phyloP scores from a whole-genome alignment of 64 coral and sea anemone genomes.

The Anthopleura sola region DNA sequence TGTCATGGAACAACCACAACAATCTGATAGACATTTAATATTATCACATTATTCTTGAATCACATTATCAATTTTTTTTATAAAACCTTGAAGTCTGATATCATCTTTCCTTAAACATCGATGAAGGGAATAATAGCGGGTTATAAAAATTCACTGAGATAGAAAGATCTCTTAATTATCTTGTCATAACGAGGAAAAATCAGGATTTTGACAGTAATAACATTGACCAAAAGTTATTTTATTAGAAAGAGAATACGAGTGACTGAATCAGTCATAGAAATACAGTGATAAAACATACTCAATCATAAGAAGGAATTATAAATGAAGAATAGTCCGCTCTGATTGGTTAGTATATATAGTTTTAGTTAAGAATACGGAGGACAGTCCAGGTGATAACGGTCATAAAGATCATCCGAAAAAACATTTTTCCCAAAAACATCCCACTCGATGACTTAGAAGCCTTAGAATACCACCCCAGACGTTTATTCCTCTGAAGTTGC shows the following conservation, averaged over 20 bases:
- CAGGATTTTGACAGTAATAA: too few relatives aligned
- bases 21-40: too few relatives aligned
- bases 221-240: background rate
- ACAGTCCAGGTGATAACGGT: constrained; percentile 1
- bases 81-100: background rate
- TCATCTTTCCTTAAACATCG: too few relatives aligned
- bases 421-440: background rate
- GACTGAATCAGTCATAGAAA: background rate
- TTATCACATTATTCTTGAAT: background rate
- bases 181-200: too few relatives aligned
- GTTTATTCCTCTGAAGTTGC: background rate
- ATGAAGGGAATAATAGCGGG: too few relatives aligned
- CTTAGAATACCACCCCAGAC: background rate
- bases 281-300: too few relatives aligned
- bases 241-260: background rate
- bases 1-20: too few relatives aligned
- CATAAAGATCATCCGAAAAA: background rate
- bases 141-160: too few relatives aligned
- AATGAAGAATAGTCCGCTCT: background rate
- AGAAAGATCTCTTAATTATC: too few relatives aligned
- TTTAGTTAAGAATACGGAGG: background rate
- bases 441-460: background rate
- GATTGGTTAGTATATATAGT: background rate
- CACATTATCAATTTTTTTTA: background rate
- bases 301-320: background rate